A percentile compares a stretch with the other conserved stretches of the same genome.
Conservation (phyloP, 2,113 vertebrate genomes). For the Sorex fumeus region DNA sequence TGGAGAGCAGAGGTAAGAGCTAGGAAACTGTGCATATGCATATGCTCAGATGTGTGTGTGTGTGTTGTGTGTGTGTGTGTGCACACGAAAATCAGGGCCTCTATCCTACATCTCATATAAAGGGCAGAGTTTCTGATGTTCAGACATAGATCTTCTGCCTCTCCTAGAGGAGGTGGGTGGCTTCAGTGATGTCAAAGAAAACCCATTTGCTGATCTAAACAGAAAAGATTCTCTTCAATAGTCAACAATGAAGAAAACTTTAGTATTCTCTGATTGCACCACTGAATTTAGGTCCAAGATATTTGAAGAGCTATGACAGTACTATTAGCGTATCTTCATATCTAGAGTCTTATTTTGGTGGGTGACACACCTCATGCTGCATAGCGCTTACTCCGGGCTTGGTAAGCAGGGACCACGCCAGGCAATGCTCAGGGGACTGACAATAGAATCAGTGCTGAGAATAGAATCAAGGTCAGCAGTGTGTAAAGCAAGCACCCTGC, state of each 20-base stretch:
- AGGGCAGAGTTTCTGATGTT: background rate
- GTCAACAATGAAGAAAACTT: background rate
- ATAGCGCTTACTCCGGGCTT: too few relatives aligned
- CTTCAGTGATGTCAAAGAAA: constrained; percentile 28
- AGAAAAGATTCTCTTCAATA: constrained; percentile 30
- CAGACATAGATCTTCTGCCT: background rate
- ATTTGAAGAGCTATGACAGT: constrained; percentile 37
- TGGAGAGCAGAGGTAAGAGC: background rate
- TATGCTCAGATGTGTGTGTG: too few relatives aligned
- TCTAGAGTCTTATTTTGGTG: background rate
- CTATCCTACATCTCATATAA: background rate
- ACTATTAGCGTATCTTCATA: constrained; percentile 6
- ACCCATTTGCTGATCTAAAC: constrained; percentile 23
- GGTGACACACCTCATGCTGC: too few relatives aligned
- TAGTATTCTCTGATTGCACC: background rate
- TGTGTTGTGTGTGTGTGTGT: background rate
- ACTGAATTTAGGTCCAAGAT: background rate
- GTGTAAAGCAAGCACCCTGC: too few relatives aligned
- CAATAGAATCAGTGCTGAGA: too few relatives aligned
- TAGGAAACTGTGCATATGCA: background rate
- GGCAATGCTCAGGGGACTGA: too few relatives aligned
- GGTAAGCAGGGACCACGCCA: too few relatives aligned
- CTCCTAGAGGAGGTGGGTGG: background rate
- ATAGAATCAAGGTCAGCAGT: too few relatives aligned
- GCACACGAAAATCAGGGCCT: background rate